Evolutionary conservation across 2,797 vertebrate species (phyloP).

Genomic region (Malacoctenus gilli): DNA sequence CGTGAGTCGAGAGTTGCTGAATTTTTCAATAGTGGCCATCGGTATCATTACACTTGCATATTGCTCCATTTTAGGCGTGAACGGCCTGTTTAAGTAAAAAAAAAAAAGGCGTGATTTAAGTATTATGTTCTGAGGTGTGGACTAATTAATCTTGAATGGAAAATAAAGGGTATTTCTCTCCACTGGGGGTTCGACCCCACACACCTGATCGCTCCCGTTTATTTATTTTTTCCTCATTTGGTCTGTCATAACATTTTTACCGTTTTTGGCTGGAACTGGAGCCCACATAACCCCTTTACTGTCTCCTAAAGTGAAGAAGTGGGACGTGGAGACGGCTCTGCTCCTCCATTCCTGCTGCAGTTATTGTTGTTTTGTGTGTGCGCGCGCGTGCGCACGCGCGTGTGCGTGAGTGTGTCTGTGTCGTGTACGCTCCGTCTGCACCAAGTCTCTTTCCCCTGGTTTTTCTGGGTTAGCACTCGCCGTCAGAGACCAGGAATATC

Average conservation of each 20-base stretch:
- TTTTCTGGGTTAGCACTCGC: conserved; percentile 89
- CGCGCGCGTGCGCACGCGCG: background rate
- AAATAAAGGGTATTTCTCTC: conserved; percentile 53
- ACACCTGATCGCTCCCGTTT: conserved; percentile 13
- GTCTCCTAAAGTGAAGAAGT: conserved; percentile 54
- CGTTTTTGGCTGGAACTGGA: conserved; percentile 38
- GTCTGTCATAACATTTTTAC: conserved; percentile 35
- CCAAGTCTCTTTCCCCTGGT: conserved; percentile 54
- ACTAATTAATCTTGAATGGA: conserved; percentile 40
- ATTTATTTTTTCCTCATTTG: conserved; percentile 42
- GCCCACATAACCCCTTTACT: conserved; percentile 59
- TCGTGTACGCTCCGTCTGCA: conserved; percentile 49
- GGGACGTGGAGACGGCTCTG: conserved; percentile 39
- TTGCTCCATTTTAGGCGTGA: conserved; percentile 61
- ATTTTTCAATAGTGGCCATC: conserved; percentile 44
- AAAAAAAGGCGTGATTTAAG: conserved; percentile 47
- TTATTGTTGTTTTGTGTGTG: conserved; percentile 19
- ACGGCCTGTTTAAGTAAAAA: conserved; percentile 42
- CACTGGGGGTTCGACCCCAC: conserved; percentile 27
- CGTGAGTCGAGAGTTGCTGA: too few species aligned
- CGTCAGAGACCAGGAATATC: conserved; percentile 96
- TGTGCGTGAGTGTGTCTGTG: conserved; percentile 1
- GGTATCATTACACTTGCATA: conserved; percentile 68
- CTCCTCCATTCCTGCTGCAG: conserved; percentile 48
- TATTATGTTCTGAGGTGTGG: too few species aligned